These are phyloP conservation scores for Orgyia antiqua DNA, from an alignment of 2,888 invertebrate species.

Conservation along the genomic window DNA sequence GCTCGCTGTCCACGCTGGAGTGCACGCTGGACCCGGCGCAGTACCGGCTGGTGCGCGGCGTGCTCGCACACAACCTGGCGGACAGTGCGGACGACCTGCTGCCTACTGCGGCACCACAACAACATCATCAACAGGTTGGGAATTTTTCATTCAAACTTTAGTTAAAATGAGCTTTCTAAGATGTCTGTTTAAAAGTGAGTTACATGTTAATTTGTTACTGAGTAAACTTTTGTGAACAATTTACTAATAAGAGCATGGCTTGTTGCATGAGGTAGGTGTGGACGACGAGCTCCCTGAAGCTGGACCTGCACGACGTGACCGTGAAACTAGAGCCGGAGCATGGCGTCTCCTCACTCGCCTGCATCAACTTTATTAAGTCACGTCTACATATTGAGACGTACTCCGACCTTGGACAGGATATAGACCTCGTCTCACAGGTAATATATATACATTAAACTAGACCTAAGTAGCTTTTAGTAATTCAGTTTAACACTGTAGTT, in stretches of 20 bases:
- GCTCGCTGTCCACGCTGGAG: constrained; percentile 90
- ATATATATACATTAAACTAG: no score
- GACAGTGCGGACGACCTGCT: constrained; percentile 78
- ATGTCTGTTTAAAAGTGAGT: no score
- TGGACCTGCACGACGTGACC: constrained; percentile 92
- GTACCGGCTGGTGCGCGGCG: constrained; percentile 91
- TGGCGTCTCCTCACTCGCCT: constrained; percentile 82
- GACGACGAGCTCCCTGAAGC: constrained; percentile 86
- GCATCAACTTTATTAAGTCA: constrained; percentile 95
- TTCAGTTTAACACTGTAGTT: not conserved
- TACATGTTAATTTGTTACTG: no score
- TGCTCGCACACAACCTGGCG: constrained; percentile 93
- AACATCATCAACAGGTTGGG: constrained; percentile 5
- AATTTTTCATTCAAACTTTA: no score
- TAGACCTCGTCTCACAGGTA: constrained; percentile 94
- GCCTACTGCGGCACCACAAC: constrained; percentile 12
- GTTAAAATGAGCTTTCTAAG: no score
- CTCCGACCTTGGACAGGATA: constrained; percentile 93
- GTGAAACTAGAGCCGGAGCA: constrained; percentile 82
- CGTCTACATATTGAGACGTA: constrained; percentile 90
- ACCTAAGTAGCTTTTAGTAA: no score
- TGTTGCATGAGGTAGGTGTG: no score
- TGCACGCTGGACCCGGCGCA: constrained; percentile 89
- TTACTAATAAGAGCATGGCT: no score
- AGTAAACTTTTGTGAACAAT: no score